Evolutionary conservation across 2,888 invertebrate species (phyloP).

Genomic region (Epsilonema sp.): DNA sequence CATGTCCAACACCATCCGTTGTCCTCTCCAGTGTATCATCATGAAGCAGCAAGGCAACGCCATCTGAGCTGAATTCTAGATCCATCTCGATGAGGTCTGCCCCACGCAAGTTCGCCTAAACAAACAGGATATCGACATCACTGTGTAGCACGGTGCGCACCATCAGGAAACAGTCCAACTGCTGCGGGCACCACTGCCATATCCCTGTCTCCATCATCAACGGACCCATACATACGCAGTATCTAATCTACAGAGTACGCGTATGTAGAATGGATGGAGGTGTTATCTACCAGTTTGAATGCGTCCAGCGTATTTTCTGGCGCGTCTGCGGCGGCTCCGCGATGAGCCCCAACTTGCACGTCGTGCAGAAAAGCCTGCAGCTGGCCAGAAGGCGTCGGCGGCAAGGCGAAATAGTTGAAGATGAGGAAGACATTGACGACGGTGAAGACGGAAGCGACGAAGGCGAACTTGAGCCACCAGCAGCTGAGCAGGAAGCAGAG

Average conservation of each 20-base stretch:
- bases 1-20: conserved; percentile 37
- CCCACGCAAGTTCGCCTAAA: conserved; percentile 47
- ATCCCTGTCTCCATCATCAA: no score
- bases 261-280: no score
- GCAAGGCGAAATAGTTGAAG: conserved; percentile 3
- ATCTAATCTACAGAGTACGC: no score
- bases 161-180: no score
- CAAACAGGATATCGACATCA: no score
- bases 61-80: conserved; percentile 47
- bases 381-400: not conserved
- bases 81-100: conserved; percentile 55
- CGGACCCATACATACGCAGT: no score
- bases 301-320: conserved; percentile 55
- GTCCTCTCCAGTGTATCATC: conserved; percentile 48
- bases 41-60: conserved; percentile 51
- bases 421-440: not conserved
- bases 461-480: no score
- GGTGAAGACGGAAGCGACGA: conserved; percentile 1
- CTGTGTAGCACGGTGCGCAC: no score
- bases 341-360: conserved; percentile 44
- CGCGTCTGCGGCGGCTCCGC: conserved; percentile 53
- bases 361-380: not conserved
- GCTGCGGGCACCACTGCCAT: no score
- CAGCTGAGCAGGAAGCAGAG: no score
- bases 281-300: no score